Evolutionary conservation across 2,888 invertebrate genomes (phyloP).

Genomic region (Hetaerina titia): DNA sequence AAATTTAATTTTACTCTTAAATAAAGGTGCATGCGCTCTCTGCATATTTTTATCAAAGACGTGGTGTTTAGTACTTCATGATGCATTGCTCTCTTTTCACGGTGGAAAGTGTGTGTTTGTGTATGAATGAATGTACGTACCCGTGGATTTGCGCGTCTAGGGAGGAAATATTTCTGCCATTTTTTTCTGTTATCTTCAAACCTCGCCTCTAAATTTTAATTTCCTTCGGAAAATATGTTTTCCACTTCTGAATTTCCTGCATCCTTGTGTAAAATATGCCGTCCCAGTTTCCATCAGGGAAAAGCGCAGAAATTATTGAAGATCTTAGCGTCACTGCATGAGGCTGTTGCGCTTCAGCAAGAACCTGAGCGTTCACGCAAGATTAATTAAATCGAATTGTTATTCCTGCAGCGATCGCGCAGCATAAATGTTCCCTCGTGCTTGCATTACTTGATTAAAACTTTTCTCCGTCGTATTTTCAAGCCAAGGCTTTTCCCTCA

Average conservation of each 20-base stretch:
- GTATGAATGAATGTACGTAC: neutral
- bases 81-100: neutral
- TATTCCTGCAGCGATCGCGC: neutral
- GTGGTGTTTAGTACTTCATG: neutral
- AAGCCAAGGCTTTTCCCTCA: too few species aligned
- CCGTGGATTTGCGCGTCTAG: neutral
- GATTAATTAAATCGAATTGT: constrained; percentile 4
- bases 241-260: neutral
- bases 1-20: neutral
- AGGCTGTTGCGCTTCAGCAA: neutral
- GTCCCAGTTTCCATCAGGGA: neutral
- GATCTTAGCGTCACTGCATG: neutral
- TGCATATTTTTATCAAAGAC: neutral
- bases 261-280: neutral
- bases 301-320: constrained; percentile 19
- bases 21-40: neutral
- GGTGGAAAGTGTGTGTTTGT: neutral
- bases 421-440: neutral
- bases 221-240: neutral
- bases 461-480: neutral
- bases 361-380: neutral
- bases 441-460: neutral
- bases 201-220: neutral
- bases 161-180: neutral
- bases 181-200: neutral